phyloP scores from a whole-genome alignment of 2,113 vertebrate genomes.

The Piaya cayana region DNA sequence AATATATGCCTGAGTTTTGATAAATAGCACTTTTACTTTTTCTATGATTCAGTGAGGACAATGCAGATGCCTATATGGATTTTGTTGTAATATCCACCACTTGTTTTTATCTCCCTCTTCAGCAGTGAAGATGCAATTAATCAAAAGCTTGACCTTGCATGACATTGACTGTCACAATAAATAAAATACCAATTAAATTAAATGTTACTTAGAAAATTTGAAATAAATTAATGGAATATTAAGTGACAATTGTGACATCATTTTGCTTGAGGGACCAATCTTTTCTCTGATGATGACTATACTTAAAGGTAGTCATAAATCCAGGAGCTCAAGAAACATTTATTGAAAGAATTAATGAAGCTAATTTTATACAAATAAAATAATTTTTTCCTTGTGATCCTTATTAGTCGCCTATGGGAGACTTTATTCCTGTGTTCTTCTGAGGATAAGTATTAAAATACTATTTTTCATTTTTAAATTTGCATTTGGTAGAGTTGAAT shows the following conservation, averaged over 20 bases:
- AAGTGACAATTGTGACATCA: not conserved
- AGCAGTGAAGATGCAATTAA: not conserved
- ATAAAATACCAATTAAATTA: constrained; percentile 1
- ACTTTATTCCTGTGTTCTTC: not conserved
- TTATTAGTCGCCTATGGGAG: not conserved
- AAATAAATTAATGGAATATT: not conserved
- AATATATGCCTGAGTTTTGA: not conserved
- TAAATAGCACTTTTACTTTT: not conserved
- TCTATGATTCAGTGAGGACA: not conserved
- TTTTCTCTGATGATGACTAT: not conserved
- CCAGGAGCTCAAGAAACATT: not conserved
- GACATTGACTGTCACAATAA: not conserved
- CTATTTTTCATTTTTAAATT: not conserved
- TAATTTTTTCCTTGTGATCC: not conserved
- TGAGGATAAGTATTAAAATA: not conserved
- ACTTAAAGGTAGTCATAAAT: not conserved
- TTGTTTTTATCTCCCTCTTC: not conserved
- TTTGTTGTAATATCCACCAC: not conserved
- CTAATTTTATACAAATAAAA: not conserved
- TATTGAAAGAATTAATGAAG: not conserved
- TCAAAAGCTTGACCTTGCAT: not conserved
- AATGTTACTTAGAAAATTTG: not conserved
- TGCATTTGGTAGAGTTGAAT: not conserved
- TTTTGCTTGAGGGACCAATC: not conserved
- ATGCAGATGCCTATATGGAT: not conserved